Evolutionary conservation across 2,888 invertebrate species (phyloP), one percentile per base, ranked within the genome.

Genomic region (Dynastes hyllus): DNA sequence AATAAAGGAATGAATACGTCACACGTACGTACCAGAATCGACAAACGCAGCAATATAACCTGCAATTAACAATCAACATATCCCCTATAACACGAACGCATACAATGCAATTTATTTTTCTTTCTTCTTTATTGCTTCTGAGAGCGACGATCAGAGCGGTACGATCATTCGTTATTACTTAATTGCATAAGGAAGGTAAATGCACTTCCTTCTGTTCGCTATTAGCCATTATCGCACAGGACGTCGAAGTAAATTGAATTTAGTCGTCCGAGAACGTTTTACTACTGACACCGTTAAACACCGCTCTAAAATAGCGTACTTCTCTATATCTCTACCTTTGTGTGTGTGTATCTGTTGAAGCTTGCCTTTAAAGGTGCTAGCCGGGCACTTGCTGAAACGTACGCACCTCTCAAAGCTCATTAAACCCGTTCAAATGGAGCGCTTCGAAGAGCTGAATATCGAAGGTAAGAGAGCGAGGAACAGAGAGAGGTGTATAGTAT

Each of bases 101-200:
- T 8, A 45, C 45, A 45, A 45, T 45, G 45, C 11, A 11, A 45
- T 45, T 45, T 45, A 45, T 45, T 45, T 11, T 45, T 22, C 22
- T 45, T 45, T 11, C 45, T 11, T 45, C 45, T 45, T 45, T 45
- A 2, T 45, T 45, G 9, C 11, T 45, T 45, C 8, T 45, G 45
- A 45, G 11, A 0, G n/a, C 55, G 55, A 16, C 6, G 2, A 55
- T 55, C 45, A 13, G 3, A 55, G 55, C 22, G 55, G 22, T 55
- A 55, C 11, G 8, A 1, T 11, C 5, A n/a, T 55, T n/a, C 55
- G n/a, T 1, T 61, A 29, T 61, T 61, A 61, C 16, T 61, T 61
- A 61, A 61, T 61, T 22, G 61, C 27, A 27, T 61, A 61, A 61
- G 61, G 61, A 61, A 61, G 61, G 61, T 61, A 61, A 29, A 61